Evolutionary conservation across 2,888 invertebrate species (phyloP), one percentile per base, ranked within the genome.

Genomic region (Eurytoma californica): DNA sequence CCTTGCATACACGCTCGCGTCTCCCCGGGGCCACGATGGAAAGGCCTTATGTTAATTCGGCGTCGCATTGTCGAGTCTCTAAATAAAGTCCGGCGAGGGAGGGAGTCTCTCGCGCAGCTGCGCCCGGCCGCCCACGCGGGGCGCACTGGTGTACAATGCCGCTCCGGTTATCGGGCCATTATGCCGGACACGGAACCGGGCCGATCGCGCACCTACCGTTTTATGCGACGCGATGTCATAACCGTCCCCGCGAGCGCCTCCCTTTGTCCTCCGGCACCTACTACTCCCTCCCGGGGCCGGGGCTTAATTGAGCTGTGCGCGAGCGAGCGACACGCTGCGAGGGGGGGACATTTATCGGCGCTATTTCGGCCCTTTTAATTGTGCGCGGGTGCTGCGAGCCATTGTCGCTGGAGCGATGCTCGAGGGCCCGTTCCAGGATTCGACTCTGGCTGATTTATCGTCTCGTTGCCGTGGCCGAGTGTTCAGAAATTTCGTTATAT

Each of bases 91-190:
- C 39, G 39, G 39, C 39, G 39, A 39, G 39, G 1, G 39, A 39
- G 39, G 9, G 39, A 39, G 9, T 39, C 39, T 9, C 60, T 61
- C 28, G 61, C 81, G 82, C 84, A 84, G 84, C 84, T 85, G 83
- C 83, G 68, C 81, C 66, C 16, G 24, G 82, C 82, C 86, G 53
- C 53, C 49, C 68, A 68, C 49, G 63, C 74, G 60, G 67, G 55
- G 55, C 16, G 5, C 70, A 69, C 65, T 60, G 49, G 28, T 70
- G 65, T 60, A 77, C 72, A 77, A 77, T 77, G 53, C 77, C 70
- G 80, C 78, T 66, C 74, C 76, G 66, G 77, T 82, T 82, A 80
- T 82, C 83, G 82, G 77, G 61, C 82, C 82, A 83, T 84, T 83
- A 83, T 83, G 81, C 82, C 78, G 79, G 82, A 82, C 79, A 77